A percentile compares a stretch with the other conserved stretches of the same genome.
Evolutionary conservation across 2,888 invertebrate species (phyloP).

Genomic region (Calliphora vomitoria): DNA sequence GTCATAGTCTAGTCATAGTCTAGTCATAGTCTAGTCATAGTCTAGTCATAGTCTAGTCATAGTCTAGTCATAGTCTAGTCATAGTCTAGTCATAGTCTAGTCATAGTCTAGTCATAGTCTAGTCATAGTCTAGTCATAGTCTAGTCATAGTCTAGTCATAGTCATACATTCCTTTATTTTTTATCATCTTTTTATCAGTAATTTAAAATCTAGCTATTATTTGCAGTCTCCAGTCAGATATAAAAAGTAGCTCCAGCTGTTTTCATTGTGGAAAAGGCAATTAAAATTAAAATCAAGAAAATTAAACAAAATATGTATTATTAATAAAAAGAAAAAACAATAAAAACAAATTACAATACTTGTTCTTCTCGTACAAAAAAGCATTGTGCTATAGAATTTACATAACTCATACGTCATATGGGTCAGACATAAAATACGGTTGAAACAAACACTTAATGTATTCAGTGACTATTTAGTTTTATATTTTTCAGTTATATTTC

Average conservation of each 20-base stretch:
- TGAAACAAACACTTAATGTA: slow-evolving; percentile 1
- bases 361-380: background rate
- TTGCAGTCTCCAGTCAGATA: slow-evolving; percentile 5
- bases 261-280: slow-evolving; percentile 48
- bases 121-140: too few species aligned
- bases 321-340: slow-evolving; percentile 4
- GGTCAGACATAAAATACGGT: slow-evolving; percentile 31
- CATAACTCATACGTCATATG: slow-evolving; percentile 46
- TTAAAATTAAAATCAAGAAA: slow-evolving; percentile 58
- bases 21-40: too few species aligned
- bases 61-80: too few species aligned
- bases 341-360: slow-evolving; percentile 9
- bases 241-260: slow-evolving; percentile 48
- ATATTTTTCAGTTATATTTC: background rate
- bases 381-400: slow-evolving; percentile 20
- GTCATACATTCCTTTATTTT: too few species aligned
- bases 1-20: too few species aligned
- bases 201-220: background rate
- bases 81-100: too few species aligned
- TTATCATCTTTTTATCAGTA: too few species aligned
- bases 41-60: too few species aligned
- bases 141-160: too few species aligned
- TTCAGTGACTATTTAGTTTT: slow-evolving; percentile 32
- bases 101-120: too few species aligned
- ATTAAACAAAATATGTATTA: slow-evolving; percentile 18